Evolutionary conservation across 2,888 invertebrate species (phyloP), one percentile per base, ranked within the genome.

Genomic region (Bellardia pandia): DNA sequence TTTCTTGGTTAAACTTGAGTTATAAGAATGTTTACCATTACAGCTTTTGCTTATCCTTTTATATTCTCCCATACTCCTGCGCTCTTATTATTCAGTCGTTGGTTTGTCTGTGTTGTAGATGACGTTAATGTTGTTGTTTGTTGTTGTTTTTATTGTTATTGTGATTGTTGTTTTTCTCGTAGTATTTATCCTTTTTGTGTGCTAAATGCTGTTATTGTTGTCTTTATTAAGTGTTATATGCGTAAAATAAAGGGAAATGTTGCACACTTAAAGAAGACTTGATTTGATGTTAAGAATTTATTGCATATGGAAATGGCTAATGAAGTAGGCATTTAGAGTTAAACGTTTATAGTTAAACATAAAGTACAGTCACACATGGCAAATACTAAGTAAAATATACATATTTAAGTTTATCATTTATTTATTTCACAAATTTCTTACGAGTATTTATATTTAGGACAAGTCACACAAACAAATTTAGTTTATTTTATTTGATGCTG

Each of bases 201-300:
- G 77, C 74, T 85, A 85, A 85, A 88, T 83, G 64, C 81, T 85
- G 77, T 87, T 87, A 85, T 87, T 87, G 86, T 87, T 87, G 86
- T 87, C 77, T 87, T 87, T 88, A 88, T 88, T 89, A 89, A 89
- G 89, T 89, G 86, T 85, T 86, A 88, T 78, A 56, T 84, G 84
- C 80, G 84, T 81, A 76, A 86, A 45, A 76, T 48, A 58, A 48
- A 51, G 71, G 79, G 66, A 75, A 72, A 37, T 72, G 0, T n/a
- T n/a, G 64, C 23, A 14, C 16, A 45, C 2, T 30, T 37, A 23
- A 23, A 30, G 68, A 74, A 75, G 60, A 85, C 79, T 62, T 85
- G 48, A 75, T 51, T 48, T 42, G 5, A 14, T 62, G 37, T 6
- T 37, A 1, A n/a, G 13, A 71, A 51, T 48, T 48, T 2, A 23